Percentiles rank a stretch among this genome's conserved stretches.
phyloP scores from a whole-genome alignment of 1,140 invertebrate genomes.

The Drosophila grimshawi region DNA sequence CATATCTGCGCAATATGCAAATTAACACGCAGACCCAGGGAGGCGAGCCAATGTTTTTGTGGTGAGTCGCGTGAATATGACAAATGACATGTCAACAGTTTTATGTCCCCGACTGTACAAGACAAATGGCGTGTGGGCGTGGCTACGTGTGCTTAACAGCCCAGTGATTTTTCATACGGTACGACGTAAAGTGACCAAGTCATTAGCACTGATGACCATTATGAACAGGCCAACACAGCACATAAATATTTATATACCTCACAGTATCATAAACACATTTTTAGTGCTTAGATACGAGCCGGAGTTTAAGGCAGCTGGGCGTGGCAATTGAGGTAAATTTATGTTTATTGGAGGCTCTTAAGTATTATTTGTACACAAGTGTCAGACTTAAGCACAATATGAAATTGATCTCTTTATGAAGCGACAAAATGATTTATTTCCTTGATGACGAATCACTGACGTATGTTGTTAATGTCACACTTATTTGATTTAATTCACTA shows the following conservation, averaged over 20 bases:
- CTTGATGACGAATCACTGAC: neutral
- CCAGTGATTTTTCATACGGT: slow-evolving; percentile 68
- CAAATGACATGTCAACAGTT: slow-evolving; percentile 72
- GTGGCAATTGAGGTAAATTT: slow-evolving; percentile 31
- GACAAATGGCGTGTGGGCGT: slow-evolving; percentile 67
- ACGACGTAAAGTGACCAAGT: slow-evolving; percentile 48
- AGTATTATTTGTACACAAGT: slow-evolving; percentile 5
- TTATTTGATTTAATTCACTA: neutral
- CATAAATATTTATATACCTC: slow-evolving; percentile 11
- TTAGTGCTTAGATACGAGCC: slow-evolving; percentile 20
- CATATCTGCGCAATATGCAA: slow-evolving; percentile 36
- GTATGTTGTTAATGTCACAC: no score
- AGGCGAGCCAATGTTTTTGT: neutral
- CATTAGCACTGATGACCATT: slow-evolving; percentile 61
- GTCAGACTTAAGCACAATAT: neutral
- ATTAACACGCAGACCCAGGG: slow-evolving; percentile 21
- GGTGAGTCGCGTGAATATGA: slow-evolving; percentile 61
- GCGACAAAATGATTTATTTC: neutral
- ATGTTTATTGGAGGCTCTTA: slow-evolving; percentile 29
- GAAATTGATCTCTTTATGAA: neutral
- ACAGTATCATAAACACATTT: slow-evolving; percentile 49
- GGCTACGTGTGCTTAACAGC: slow-evolving; percentile 30
- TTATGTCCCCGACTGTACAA: slow-evolving; percentile 49
- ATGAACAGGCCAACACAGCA: slow-evolving; percentile 41
- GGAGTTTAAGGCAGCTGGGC: slow-evolving; percentile 7